Evolutionary conservation across 2,797 vertebrate genomes (phyloP).

Genomic region (Neosalanx taihuensis): DNA sequence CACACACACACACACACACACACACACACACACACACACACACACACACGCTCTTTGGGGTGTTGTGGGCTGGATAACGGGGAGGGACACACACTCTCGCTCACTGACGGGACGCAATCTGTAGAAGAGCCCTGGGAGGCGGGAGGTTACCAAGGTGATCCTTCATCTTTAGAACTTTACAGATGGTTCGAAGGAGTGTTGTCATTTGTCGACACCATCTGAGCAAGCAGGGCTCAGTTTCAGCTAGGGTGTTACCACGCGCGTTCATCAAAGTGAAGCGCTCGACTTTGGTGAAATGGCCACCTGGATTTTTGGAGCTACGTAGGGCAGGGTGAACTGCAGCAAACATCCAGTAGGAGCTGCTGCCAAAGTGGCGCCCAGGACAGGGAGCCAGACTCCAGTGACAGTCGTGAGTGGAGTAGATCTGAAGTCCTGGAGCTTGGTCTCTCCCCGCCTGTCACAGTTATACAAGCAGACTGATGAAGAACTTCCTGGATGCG

Average conservation of each 20-base stretch:
- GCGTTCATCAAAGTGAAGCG: constrained; percentile 62
- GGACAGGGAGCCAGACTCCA: neutral
- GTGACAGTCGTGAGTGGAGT: constrained; percentile 17
- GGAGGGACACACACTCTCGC: constrained; percentile 44
- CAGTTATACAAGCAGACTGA: constrained; percentile 64
- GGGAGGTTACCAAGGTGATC: constrained; percentile 61
- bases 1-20: constrained; percentile 11
- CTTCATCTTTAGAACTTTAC: constrained; percentile 61
- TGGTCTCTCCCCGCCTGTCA: constrained; percentile 49
- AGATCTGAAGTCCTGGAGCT: constrained; percentile 43
- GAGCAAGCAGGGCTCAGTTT: constrained; percentile 37
- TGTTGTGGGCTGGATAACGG: constrained; percentile 37
- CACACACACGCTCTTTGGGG: constrained; percentile 12
- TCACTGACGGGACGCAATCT: constrained; percentile 48
- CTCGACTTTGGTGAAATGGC: constrained; percentile 59
- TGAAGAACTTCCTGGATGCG: constrained; percentile 59
- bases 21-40: neutral
- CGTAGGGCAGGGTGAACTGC: neutral
- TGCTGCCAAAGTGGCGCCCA: neutral
- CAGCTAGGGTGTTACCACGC: constrained; percentile 56
- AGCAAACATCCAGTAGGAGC: neutral
- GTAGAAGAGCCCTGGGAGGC: constrained; percentile 47
- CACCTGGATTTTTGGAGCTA: constrained; percentile 33
- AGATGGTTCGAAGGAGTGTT: constrained; percentile 49
- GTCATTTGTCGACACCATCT: constrained; percentile 62